Base-by-base conservation (phyloP, 2,113 vertebrate species). In the Crypturellus undulatus region DNA sequence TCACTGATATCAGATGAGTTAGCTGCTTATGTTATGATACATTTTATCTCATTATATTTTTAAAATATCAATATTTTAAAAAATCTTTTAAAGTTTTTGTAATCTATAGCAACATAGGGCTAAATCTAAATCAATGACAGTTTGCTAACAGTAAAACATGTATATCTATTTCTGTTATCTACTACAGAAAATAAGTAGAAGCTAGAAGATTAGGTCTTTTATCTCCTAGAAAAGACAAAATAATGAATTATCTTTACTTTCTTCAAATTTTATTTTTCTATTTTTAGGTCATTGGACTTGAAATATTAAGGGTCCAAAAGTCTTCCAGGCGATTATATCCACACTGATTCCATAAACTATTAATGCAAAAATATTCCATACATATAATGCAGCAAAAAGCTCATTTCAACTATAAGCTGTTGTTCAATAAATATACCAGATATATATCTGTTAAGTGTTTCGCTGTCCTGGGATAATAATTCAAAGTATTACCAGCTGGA, bases 311-410 rank as follows among this genome's bases (percentile, higher is more conserved):
- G 1, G 28, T 56, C 10, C 3, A 10, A 52, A 47, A 42, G 17
- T 43, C 15, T 84, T 28, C 40, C 0, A 6, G 12, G 38, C 7
- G 43, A 11, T 72, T 62, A n/a, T 4, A 79, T 21, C 1, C 9
- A 3, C 4, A 47, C 4, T 5, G 9, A 62, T 10, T 18, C 0
- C 42, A 13, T 0, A 75, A 59, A 22, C 1, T 22, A 1, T 24
- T 89, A 26, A 28, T 38, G 9, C 4, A 68, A 77, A 52, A 63
- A 32, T 8, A 32, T 4, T 59, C 3, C 0, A 0, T 34, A 47
- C 16, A 73, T 45, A 32, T 56, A 32, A 36, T 14, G 17, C 12
- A 80, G 9, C 8, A 90, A 67, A 81, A 81, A 60, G 5, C 3
- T 6, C 21, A 32, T 30, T 13, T n/a, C 26, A 83, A 4, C 5